Conservation (phyloP, 2,888 invertebrate species). For the Standfussiana lucernea region DNA sequence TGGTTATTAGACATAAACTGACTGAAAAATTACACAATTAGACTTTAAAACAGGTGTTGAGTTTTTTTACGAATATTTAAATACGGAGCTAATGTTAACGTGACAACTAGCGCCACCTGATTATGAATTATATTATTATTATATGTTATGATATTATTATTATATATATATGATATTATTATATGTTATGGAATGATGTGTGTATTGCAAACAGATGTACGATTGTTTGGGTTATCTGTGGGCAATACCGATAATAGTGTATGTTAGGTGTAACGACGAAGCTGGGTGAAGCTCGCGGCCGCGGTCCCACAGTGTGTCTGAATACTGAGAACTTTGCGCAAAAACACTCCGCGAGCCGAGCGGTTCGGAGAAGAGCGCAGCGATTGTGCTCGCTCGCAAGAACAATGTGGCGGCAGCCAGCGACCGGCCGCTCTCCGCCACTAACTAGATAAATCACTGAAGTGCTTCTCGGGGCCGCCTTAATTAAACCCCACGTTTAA, state of each 20-base stretch:
- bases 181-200: no score
- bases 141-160: no score
- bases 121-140: no score
- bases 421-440: slow-evolving; percentile 38
- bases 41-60: no score
- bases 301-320: slow-evolving; percentile 8
- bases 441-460: slow-evolving; percentile 77
- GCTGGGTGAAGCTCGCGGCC: neutral
- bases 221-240: no score
- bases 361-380: slow-evolving; percentile 30
- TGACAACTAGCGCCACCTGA: no score
- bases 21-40: no score
- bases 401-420: slow-evolving; percentile 25
- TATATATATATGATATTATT: no score
- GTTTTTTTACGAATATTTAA: no score
- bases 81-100: no score
- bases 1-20: no score
- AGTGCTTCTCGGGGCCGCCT: slow-evolving; percentile 67
- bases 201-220: neutral
- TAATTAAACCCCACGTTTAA: slow-evolving; percentile 81
- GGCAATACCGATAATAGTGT: neutral
- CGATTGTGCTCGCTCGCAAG: slow-evolving; percentile 21
- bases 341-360: slow-evolving; percentile 24
- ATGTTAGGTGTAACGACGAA: neutral
- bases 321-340: slow-evolving; percentile 63